Percentiles rank a stretch among this genome's conserved stretches.
These are phyloP conservation scores for Myotis daubentonii DNA, from an alignment of 2,797 vertebrate genomes.

Conservation along the genomic window DNA sequence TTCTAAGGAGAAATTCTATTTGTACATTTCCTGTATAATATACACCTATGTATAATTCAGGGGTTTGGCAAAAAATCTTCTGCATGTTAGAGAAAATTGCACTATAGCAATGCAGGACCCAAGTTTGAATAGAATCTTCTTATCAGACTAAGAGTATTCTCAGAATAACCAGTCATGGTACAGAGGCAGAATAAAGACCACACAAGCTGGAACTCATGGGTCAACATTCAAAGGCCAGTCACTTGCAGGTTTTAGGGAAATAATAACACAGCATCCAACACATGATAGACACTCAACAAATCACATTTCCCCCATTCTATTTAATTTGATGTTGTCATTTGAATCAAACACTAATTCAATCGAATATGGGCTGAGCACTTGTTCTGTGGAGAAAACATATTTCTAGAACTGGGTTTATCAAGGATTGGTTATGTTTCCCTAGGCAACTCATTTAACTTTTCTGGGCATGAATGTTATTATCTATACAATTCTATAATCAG, in stretches of 20 bases:
- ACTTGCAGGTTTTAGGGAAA: not conserved
- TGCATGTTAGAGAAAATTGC: not conserved
- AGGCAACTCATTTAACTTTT: not conserved
- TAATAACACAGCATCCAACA: not conserved
- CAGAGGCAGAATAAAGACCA: not conserved
- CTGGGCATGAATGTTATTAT: not conserved
- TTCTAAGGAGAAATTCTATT: not conserved
- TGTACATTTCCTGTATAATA: not conserved
- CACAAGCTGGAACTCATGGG: not conserved
- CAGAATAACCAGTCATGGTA: not conserved
- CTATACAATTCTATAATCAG: slow-evolving; percentile 19
- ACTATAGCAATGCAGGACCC: not conserved
- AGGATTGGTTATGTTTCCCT: not conserved
- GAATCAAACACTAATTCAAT: not conserved
- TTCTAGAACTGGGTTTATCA: not conserved
- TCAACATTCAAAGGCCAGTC: not conserved
- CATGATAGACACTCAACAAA: not conserved
- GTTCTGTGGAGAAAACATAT: not conserved
- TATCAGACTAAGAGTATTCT: not conserved
- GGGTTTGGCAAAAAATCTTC: not conserved
- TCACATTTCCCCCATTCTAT: not conserved
- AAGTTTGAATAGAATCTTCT: not conserved
- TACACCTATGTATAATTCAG: not conserved
- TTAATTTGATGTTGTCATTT: not conserved
- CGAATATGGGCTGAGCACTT: not conserved